Evolutionary conservation across 2,113 vertebrate species (phyloP), one percentile per base, ranked within the genome.

Genomic region (Bos indicus): DNA sequence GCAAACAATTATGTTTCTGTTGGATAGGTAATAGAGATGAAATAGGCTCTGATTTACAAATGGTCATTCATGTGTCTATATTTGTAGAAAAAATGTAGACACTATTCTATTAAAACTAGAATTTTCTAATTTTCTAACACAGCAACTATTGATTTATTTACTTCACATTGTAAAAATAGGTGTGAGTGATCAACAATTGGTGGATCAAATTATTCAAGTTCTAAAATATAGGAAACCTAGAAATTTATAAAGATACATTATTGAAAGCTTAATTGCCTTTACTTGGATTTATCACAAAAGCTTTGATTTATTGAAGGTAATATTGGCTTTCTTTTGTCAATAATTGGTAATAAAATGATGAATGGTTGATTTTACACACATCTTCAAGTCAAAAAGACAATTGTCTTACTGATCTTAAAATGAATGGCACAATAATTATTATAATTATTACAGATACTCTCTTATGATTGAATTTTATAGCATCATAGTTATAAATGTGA

Each of bases 341-440:
- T 97, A 93, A 86, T 12, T 93, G 2, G 48, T 96, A 83, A 91
- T 52, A 95, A 86, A 96, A 92, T 95, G n/a, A 84, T 82, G 87
- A 84, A 84, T 78, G n/a, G 4, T 7, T 95, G 15, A 92, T 90
- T 97, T 95, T 62, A 64, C 25, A 62, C 13, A 59, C 78, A 48
- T 28, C 23, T 90, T 91, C 48, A 90, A 57, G 59, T 94, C 52
- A 86, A 84, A 92, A 96, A 77, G 33, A 33, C 52, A 94, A 19
- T 91, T 86, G 57, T 67, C n/a, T 85, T 60, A 85, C 78, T 97
- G 81, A 11, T 23, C 15, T 90, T 88, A 93, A 77, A 85, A 57
- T 94, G 26, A 96, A 94, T 77, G 25, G 7, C 62, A 92, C 4
- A 67, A 81, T 85, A 86, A 62, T 26, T 88, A 71, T 96, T 78